Base-by-base conservation (phyloP, 2,888 invertebrate genomes). In the Philopedon plagiatum region DNA sequence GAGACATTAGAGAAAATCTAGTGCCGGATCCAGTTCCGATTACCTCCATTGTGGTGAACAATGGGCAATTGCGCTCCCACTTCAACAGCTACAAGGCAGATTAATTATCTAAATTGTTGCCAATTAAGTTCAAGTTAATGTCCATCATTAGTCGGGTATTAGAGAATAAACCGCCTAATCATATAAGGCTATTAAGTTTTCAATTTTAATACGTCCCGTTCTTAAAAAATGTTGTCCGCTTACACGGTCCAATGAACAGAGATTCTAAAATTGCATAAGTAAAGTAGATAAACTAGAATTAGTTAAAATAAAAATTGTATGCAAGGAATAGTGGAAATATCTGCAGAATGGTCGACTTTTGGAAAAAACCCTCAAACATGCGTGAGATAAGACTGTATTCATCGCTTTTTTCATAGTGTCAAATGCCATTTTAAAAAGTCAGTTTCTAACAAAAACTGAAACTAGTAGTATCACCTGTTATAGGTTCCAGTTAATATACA, bases 51-150 rank as follows among this genome's bases (percentile, higher is more conserved):
- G 86, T 86, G 79, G 79, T 78, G 80, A 82, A 86, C 86, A 86
- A 86, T 86, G 83, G 81, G 83, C 85, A 85, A 85, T 85, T 85
- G 84, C 82, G 80, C 80, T 80, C 79, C 83, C 82, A 83, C 83
- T 84, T 84, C 83, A 83, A 82, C 83, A 80, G 83, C 81, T 82
- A 83, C 83, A 81, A 84, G 73, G 83, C 85, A 82, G 84, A 85
- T 86, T 86, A 86, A 86, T 86, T 86, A 85, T 84, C 84, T 81
- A 87, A 88, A 87, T 87, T 87, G 87, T 86, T 86, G 82, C 86
- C 87, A 87, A 87, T 87, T 87, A 87, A 86, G 86, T 85, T 84
- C 86, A 86, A 86, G 87, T 87, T 87, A 87, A 87, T 82, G 84
- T 80, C 80, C 80, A 79, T 80, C 80, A 84, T 84, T 83, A 84